Conservation (phyloP, 2,113 vertebrate species). For the Machaerirhynchus nigripectus region DNA sequence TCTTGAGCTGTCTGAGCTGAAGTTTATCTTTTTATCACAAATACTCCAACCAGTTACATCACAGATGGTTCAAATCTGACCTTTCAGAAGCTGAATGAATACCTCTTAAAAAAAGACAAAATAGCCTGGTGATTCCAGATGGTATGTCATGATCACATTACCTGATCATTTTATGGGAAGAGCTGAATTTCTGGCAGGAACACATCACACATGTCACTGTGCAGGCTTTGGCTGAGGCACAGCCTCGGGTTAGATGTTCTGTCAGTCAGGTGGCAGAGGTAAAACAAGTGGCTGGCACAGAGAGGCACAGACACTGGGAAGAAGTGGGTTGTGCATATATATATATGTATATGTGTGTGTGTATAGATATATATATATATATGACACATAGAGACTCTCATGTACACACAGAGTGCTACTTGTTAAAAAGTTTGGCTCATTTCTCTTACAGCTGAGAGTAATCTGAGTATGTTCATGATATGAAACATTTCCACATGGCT, state of each 20-base stretch:
- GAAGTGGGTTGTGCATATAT: background rate
- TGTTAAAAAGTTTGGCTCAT: background rate
- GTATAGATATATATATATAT: background rate
- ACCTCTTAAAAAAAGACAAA: background rate
- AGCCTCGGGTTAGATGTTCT: background rate
- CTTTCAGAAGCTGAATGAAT: background rate
- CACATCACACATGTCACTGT: background rate
- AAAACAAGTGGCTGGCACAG: background rate
- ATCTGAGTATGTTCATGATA: constrained; percentile 15
- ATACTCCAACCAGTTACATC: background rate
- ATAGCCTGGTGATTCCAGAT: background rate
- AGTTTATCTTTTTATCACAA: background rate
- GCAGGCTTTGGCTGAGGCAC: background rate
- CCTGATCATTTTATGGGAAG: background rate
- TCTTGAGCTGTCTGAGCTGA: background rate
- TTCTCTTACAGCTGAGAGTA: constrained; percentile 2
- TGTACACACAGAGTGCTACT: background rate
- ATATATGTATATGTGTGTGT: background rate
- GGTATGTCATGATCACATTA: background rate
- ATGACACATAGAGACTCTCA: background rate
- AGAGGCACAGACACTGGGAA: background rate
- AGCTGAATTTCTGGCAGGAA: background rate
- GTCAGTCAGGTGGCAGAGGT: background rate
- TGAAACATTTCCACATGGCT: constrained; percentile 31
- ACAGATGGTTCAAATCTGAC: background rate